Conservation (phyloP, 2,797 vertebrate genomes). For the Poecilia velifera region DNA sequence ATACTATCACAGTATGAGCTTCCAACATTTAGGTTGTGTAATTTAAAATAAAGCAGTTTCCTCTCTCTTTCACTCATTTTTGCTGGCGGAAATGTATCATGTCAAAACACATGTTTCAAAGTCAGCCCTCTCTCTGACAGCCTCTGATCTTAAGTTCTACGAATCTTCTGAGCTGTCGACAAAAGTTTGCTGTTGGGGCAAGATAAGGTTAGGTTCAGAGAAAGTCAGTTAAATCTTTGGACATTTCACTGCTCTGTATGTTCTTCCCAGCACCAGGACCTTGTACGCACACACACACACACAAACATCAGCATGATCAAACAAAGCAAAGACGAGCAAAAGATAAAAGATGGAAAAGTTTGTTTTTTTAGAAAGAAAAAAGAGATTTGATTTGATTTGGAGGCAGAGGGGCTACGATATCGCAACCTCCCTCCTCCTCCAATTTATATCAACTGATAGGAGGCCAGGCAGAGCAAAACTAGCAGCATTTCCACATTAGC, state of each 20-base stretch:
- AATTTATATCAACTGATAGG: slow-evolving; percentile 42
- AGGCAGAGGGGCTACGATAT: slow-evolving; percentile 29
- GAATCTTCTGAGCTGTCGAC: slow-evolving; percentile 64
- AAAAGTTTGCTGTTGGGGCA: slow-evolving; percentile 72
- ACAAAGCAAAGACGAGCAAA: slow-evolving; percentile 41
- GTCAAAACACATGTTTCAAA: slow-evolving; percentile 76
- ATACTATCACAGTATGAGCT: slow-evolving; percentile 12
- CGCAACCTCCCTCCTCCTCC: slow-evolving; percentile 32
- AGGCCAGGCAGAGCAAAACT: slow-evolving; percentile 58
- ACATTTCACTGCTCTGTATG: slow-evolving; percentile 34
- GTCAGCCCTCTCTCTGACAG: slow-evolving; percentile 61
- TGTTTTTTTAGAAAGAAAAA: slow-evolving; percentile 15
- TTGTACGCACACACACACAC: slow-evolving; percentile 5
- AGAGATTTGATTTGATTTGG: slow-evolving; percentile 53
- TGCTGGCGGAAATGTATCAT: slow-evolving; percentile 60
- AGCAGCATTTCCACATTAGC: slow-evolving; percentile 60
- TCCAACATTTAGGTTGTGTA: slow-evolving; percentile 39
- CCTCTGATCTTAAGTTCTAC: slow-evolving; percentile 74
- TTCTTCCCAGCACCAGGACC: slow-evolving; percentile 17
- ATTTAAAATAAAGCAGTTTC: slow-evolving; percentile 55
- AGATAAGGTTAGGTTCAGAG: slow-evolving; percentile 70
- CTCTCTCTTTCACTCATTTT: slow-evolving; percentile 46
- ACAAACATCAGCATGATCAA: slow-evolving; percentile 43
- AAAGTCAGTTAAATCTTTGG: slow-evolving; percentile 57
- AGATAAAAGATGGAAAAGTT: slow-evolving; percentile 50